Evolutionary conservation across 1,140 invertebrate genomes (phyloP), one percentile per base, ranked within the genome.

Genomic region (Drosophila sp.): DNA sequence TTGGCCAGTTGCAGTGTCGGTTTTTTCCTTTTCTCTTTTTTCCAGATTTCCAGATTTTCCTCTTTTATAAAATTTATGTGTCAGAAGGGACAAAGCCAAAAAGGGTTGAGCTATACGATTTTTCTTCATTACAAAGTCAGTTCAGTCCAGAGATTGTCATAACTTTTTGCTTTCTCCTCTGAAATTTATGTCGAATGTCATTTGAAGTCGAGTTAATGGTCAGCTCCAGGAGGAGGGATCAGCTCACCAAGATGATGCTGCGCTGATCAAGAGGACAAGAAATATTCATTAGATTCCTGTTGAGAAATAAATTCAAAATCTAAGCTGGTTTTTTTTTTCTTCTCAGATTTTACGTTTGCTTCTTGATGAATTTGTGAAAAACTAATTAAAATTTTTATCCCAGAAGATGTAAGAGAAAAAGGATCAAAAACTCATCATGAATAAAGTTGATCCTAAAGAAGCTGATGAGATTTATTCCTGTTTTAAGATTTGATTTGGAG

Each of bases 121-220:
- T 50, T 27, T 50, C 44, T 50, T 50, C 23, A 50, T 50, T 50
- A 50, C 44, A 50, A 50, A 50, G 23, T 50, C 40, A 41, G 44
- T 27, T 41, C n/a, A 8, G 44, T 10, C 44, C n/a, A 17, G n/a
- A 44, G 6, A 25, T 7, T 25, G 17, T 47, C 44, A 47, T 47
- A 47, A 47, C 44, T 27, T 50, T 10, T 50, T 50, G 2, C 8
- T 27, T 27, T 27, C 17, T 50, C 44, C 23, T 23, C 17, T 50
- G 44, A 50, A 50, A 50, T 27, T 27, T 50, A 50, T 50, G 44
- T 50, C 44, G 17, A 38, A 38, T 38, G 35, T 38, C 35, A 38
- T 38, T 38, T 38, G 8, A 38, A 38, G 11, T 38, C 8, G 25
- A 50, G n/a, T 41, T 41, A 41, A 41, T 41, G 40, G 40, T 41